A percentile compares a stretch with the other conserved stretches of the same genome.
Evolutionary conservation across 1,140 invertebrate species (phyloP).

Genomic region (Hylaeus anthracinus): DNA sequence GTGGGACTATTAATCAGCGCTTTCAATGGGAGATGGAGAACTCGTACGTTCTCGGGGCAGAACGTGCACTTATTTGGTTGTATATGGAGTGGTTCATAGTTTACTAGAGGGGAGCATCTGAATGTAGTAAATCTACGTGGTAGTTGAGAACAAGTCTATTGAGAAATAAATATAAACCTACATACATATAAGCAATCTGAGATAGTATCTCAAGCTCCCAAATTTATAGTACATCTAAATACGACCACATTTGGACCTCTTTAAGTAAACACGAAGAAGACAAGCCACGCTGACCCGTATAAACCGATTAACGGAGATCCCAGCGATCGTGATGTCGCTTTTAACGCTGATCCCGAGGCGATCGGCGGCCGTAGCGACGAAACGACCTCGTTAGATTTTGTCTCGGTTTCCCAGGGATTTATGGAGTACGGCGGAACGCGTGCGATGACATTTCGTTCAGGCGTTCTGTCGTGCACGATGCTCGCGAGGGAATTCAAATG

Average conservation of each 20-base stretch:
- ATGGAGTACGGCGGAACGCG: constrained; percentile 1
- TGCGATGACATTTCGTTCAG: constrained; percentile 24
- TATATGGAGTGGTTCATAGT: no score
- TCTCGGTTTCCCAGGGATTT: constrained; percentile 42
- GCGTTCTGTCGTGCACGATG: background rate
- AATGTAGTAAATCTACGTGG: no score
- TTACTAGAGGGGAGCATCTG: no score
- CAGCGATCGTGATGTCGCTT: background rate
- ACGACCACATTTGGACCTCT: no score
- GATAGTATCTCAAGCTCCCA: no score
- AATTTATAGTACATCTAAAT: no score
- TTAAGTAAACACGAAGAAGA: no score
- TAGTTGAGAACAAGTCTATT: no score
- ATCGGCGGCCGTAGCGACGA: background rate
- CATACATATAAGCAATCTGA: no score
- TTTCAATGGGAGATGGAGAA: background rate
- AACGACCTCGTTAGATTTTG: constrained; percentile 35
- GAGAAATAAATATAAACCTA: no score
- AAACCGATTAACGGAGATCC: constrained; percentile 5
- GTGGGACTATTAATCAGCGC: constrained; percentile 1
- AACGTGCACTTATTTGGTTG: no score
- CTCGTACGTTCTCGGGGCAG: no score
- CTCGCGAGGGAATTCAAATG: background rate
- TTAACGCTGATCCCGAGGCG: background rate
- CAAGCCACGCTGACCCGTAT: constrained; percentile 19